Evolutionary conservation across 2,888 invertebrate genomes (phyloP).

Genomic region (Bimastos eiseni): DNA sequence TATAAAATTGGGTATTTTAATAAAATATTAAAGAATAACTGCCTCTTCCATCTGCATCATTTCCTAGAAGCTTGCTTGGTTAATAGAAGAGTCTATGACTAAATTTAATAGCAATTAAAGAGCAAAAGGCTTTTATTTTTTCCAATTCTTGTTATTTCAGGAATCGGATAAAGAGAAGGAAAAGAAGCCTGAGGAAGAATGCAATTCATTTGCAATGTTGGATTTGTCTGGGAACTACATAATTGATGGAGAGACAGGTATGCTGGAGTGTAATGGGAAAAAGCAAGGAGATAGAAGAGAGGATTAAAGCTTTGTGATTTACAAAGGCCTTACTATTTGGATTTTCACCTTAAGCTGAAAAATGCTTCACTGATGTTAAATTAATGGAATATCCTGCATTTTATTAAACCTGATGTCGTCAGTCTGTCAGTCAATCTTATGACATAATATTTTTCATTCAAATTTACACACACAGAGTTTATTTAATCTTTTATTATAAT

Average conservation of each 20-base stretch:
- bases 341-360: background rate
- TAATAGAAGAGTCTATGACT: background rate
- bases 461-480: background rate
- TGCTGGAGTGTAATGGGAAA: background rate
- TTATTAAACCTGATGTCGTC: background rate
- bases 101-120: background rate
- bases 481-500: background rate
- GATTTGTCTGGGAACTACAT: constrained; percentile 19
- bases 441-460: background rate
- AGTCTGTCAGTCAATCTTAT: background rate
- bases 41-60: background rate
- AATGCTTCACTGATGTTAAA: background rate
- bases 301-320: background rate
- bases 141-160: background rate
- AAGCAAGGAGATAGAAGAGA: background rate
- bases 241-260: constrained; percentile 34
- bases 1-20: constrained; percentile 13
- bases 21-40: background rate
- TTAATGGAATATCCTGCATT: background rate
- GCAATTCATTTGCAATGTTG: background rate
- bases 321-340: background rate
- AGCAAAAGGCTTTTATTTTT: background rate
- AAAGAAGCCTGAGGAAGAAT: background rate
- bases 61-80: background rate
- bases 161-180: background rate